Percentiles rank a stretch among this genome's conserved stretches.
Conservation (phyloP, 2,797 vertebrate species). For the Cuniculus paca region DNA sequence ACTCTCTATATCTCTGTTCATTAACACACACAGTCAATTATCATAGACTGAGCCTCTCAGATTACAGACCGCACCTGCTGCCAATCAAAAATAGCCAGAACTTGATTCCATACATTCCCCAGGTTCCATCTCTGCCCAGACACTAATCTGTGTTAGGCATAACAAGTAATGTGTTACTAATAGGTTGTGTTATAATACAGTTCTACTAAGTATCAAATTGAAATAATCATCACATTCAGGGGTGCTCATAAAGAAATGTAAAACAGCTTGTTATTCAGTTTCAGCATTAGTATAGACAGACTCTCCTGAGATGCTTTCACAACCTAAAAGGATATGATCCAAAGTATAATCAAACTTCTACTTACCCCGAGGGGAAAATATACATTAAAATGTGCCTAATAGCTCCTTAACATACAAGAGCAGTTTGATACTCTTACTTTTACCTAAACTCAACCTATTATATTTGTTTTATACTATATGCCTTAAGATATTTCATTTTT, state of each 20-base stretch:
- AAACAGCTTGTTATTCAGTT: slow-evolving; percentile 59
- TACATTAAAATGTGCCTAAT: slow-evolving; percentile 36
- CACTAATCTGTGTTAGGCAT: background rate
- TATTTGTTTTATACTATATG: slow-evolving; percentile 52
- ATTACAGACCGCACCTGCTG: slow-evolving; percentile 66
- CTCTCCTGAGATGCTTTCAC: slow-evolving; percentile 46
- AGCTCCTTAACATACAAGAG: slow-evolving; percentile 5
- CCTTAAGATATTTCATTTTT: slow-evolving; percentile 46
- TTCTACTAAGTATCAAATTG: slow-evolving; percentile 27
- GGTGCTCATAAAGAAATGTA: slow-evolving; percentile 64
- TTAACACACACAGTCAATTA: background rate
- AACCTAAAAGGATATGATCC: slow-evolving; percentile 29
- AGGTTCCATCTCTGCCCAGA: slow-evolving; percentile 33
- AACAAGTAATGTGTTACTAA: background rate
- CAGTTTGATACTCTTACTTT: slow-evolving; percentile 50
- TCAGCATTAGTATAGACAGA: slow-evolving; percentile 23
- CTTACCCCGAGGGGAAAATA: slow-evolving; percentile 28
- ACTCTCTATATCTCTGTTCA: background rate
- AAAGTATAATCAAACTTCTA: slow-evolving; percentile 40
- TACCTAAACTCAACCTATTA: slow-evolving; percentile 31
- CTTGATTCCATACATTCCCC: slow-evolving; percentile 48
- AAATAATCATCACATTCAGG: slow-evolving; percentile 39
- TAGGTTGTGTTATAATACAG: slow-evolving; percentile 16
- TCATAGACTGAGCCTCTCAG: slow-evolving; percentile 39
- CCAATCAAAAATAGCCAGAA: slow-evolving; percentile 76